Conservation (phyloP, 30 jellyfish, hydroid and myxozoan genomes). For the Aurelia sp. region DNA sequence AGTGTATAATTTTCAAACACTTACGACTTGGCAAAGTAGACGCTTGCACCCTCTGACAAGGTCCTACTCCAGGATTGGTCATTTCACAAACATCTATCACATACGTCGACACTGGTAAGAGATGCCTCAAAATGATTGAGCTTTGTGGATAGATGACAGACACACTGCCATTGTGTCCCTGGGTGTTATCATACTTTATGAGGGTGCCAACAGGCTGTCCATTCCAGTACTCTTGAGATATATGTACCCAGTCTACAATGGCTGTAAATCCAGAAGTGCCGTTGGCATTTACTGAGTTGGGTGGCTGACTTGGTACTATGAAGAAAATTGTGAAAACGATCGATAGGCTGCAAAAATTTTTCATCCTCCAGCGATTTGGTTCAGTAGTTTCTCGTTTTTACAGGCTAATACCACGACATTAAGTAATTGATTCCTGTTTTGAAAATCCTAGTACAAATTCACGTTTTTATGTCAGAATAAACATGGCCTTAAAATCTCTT, state of each 20-base stretch:
- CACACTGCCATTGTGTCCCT: slow-evolving; percentile 18
- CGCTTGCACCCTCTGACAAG: slow-evolving; percentile 75
- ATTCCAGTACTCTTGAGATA: slow-evolving; percentile 54
- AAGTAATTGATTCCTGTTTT: no score
- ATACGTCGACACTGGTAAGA: slow-evolving; percentile 64
- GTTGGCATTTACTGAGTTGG: slow-evolving; percentile 37
- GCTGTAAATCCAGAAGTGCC: slow-evolving; percentile 54
- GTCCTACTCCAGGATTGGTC: slow-evolving; percentile 78
- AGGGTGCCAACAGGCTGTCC: slow-evolving; percentile 65
- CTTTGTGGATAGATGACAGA: slow-evolving; percentile 15
- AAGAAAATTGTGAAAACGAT: not conserved
- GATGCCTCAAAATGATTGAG: slow-evolving; percentile 11
- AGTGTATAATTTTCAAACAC: not conserved
- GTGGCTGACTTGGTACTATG: slow-evolving; percentile 84
- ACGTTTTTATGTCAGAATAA: no score
- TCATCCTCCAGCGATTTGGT: no score
- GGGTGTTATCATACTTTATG: slow-evolving; percentile 22
- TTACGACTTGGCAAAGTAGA: slow-evolving; percentile 64
- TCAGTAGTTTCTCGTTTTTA: no score
- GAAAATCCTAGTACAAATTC: no score
- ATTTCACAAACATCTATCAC: slow-evolving; percentile 70
- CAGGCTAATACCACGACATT: no score
- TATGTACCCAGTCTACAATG: slow-evolving; percentile 62
- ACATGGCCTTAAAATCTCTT: no score
- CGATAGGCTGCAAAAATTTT: no score